Base-by-base conservation (phyloP, 2,888 invertebrate species). In the Leucoma salicis region DNA sequence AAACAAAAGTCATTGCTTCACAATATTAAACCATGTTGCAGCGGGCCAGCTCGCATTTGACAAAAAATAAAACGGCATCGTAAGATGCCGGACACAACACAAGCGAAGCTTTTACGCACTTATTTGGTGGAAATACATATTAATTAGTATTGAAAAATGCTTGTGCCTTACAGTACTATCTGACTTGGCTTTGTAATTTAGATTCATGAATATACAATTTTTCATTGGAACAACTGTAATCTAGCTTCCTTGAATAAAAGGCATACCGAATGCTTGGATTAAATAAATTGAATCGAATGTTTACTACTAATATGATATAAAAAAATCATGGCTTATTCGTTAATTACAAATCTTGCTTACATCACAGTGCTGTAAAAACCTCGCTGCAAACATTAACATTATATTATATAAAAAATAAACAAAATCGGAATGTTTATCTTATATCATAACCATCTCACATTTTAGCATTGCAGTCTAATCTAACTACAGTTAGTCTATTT, bases 1-100 rank as follows among this genome's bases (percentile, higher is more conserved):
- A 47, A 54, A 64, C 63, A 65, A 65, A 60, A 62, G 57, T 68
- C 62, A 46, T 56, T 53, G 59, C 44, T 58, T 58, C 52, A 63
- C 57, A 68, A 51, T 58, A 48, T 42, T 31, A 37, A 35, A 42
- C 39, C 18, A 53, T 44, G 35, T 40, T 43, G 28, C 36, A 38
- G 33, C 14, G 18, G 32, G 29, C 35, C 44, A 18, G 40, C 50
- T 40, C 53, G 31, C 40, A 53, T 11, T 41, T 31, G 12, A 13
- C 14, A 28, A 31, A 29, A 16, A 3, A 34, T 29, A 34, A 16
- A 34, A 18, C 21, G 21, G 8, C 6, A 21, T 21, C 7, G n/a
- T n/a, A n/a, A n/a, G n/a, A n/a, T n/a, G n/a, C n/a, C n/a, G 21
- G 21, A 21, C 21, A 8, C 21, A 8, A 8, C 21, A 21, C 7